Evolutionary conservation across 1,140 invertebrate genomes (phyloP).

Genomic region (Gonioctena quinquepunctata): DNA sequence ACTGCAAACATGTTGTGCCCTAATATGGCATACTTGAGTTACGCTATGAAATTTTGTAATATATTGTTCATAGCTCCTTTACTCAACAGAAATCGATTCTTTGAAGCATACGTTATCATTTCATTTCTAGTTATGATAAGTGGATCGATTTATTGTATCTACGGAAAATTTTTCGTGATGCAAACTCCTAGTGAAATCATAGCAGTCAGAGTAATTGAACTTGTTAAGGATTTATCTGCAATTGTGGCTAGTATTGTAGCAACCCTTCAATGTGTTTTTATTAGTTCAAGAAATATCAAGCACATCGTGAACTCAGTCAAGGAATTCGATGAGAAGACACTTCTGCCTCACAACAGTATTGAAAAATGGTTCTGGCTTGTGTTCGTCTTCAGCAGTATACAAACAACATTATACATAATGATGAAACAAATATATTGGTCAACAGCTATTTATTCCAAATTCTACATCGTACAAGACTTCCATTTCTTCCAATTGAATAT

Average conservation of each 20-base stretch:
- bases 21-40: background rate
- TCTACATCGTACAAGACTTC: background rate
- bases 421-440: background rate
- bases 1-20: background rate
- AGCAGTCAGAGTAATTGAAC: background rate
- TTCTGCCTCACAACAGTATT: background rate
- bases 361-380: background rate
- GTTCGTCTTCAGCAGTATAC: background rate
- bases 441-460: background rate
- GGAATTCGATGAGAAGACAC: background rate
- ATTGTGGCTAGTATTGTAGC: background rate
- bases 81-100: background rate
- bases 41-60: background rate
- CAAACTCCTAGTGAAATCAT: background rate
- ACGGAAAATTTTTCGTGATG: background rate
- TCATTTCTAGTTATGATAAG: background rate
- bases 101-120: background rate
- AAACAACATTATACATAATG: background rate
- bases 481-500: background rate
- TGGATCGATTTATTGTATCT: background rate
- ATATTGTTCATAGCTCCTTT: background rate
- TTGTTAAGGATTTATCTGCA: background rate
- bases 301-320: background rate
- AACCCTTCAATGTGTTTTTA: background rate
- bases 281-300: background rate